Evolutionary conservation across 2,888 invertebrate genomes (phyloP).

Genomic region (Scelioninae gen. 1): DNA sequence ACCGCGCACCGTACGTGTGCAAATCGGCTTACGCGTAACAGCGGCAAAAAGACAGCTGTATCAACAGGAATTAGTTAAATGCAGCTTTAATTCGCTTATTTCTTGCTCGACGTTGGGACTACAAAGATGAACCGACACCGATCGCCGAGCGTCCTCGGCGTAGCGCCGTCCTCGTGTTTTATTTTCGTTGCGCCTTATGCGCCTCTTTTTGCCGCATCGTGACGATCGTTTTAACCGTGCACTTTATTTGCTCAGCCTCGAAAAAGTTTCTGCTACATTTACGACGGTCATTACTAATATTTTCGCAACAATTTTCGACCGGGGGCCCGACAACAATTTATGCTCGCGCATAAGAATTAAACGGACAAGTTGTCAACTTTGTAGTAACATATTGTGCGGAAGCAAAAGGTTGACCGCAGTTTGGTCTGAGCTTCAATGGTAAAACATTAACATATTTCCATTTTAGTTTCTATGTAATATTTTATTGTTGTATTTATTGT

Average conservation of each 20-base stretch:
- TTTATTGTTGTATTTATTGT: no score
- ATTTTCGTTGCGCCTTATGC: conserved; percentile 66
- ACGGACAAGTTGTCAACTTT: conserved; percentile 21
- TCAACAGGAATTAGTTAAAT: conserved; percentile 79
- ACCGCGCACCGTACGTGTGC: conserved; percentile 59
- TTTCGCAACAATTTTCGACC: conserved; percentile 53
- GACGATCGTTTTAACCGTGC: conserved; percentile 65
- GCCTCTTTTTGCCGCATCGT: conserved; percentile 60
- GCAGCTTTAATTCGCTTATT: conserved; percentile 75
- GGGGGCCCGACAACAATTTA: conserved; percentile 33
- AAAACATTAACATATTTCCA: no score
- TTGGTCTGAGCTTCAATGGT: no score
- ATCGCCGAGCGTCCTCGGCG: conserved; percentile 69
- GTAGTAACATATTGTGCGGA: conserved; percentile 13
- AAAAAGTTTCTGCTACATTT: conserved; percentile 69
- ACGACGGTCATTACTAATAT: conserved; percentile 65
- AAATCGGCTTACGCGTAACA: conserved; percentile 70
- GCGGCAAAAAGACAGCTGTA: conserved; percentile 78
- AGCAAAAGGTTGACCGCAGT: no score
- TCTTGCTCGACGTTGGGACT: conserved; percentile 68
- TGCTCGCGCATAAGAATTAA: background rate
- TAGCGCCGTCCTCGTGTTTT: conserved; percentile 64
- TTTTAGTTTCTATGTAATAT: no score
- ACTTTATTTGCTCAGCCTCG: conserved; percentile 70
- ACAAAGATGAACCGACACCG: conserved; percentile 72